Evolutionary conservation across 2,888 invertebrate genomes (phyloP), one percentile per base, ranked within the genome.

Genomic region (Harpalus rubripes): DNA sequence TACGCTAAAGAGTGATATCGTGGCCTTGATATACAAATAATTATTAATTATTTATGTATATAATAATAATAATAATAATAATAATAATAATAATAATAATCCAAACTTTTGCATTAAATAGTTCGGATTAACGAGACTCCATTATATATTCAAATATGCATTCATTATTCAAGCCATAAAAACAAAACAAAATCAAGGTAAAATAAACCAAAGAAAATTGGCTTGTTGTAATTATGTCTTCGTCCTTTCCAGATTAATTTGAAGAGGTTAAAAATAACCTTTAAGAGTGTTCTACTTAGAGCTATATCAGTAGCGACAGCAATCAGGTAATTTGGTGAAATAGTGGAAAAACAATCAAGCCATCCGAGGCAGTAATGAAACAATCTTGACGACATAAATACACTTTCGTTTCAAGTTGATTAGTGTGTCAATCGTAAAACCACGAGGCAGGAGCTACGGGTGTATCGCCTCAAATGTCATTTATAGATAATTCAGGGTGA

Each of bases 391-490:
- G 72, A 74, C 41, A 44, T 74, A 74, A 74, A 74, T 41, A 44
- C 72, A 44, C 1, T 74, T 74, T 74, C 44, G 72, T 74, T 74
- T 74, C 72, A 74, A 44, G 72, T 74, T 74, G 72, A 74, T 74
- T 74, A 44, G 72, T 74, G 72, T 74, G 72, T 74, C 44, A 74
- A 74, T 74, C 72, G 41, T 74, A 44, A 74, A 74, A 41, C 72
- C 8, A 41, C 18, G 26, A 65, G 5, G 3, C 22, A n/a, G 12
- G 12, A 12, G 41, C 68, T 18, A 10, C 26, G 22, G 68, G 74
- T 74, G 78, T 78, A 78, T 78, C 78, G 58, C 58, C 80, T 61
- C 59, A 80, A 78, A 80, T 80, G 80, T 61, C 80, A 80, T 80
- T 80, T 80, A 80, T 80, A 61, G 80, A 80, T 80, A 80, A 80